These are phyloP conservation scores for Mimumesa dahlbomi DNA, from an alignment of 2,888 invertebrate species.

Conservation along the genomic window DNA sequence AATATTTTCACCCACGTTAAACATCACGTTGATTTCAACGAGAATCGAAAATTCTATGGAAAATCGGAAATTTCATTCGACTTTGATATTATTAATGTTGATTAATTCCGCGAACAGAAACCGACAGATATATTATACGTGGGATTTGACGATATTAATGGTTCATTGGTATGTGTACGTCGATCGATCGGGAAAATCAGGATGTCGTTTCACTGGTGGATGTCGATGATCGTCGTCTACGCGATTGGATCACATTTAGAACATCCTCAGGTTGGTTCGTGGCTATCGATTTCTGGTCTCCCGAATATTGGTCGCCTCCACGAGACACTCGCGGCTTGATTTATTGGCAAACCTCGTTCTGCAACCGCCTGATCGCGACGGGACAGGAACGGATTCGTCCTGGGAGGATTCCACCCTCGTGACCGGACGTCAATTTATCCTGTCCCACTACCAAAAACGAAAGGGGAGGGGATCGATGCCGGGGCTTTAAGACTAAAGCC, in stretches of 20 bases:
- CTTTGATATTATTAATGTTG: too few species aligned
- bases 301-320: conserved; percentile 42
- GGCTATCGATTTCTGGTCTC: conserved; percentile 42
- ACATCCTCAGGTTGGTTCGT: conserved; percentile 33
- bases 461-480: not conserved
- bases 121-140: too few species aligned
- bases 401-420: conserved; percentile 4
- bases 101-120: too few species aligned
- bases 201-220: too few species aligned
- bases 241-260: conserved; percentile 38
- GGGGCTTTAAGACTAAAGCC: too few species aligned
- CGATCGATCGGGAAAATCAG: too few species aligned
- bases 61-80: too few species aligned
- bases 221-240: conserved; percentile 22
- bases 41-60: too few species aligned
- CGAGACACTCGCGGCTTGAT: conserved; percentile 34
- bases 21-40: too few species aligned
- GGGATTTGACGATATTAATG: too few species aligned
- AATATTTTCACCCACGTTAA: too few species aligned
- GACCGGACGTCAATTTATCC: conserved; percentile 10
- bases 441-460: conserved; percentile 3
- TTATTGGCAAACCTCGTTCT: conserved; percentile 33
- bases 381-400: conserved; percentile 23
- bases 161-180: too few species aligned
- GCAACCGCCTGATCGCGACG: conserved; percentile 25